Evolutionary conservation across 2,888 invertebrate genomes (phyloP).

Genomic region (Melanophora roralis): DNA sequence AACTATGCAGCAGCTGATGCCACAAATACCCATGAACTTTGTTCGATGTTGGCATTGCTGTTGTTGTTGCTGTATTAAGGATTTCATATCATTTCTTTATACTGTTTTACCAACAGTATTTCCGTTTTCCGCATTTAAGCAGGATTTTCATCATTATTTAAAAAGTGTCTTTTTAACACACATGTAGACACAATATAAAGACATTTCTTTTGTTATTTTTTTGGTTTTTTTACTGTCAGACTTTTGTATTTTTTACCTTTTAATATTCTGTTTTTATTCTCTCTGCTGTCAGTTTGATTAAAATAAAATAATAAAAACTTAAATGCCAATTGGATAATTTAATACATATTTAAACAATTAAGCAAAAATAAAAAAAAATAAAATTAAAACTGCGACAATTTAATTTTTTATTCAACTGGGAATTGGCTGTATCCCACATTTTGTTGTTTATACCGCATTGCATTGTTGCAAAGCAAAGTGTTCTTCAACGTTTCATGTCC

Average conservation of each 20-base stretch:
- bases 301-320: neutral
- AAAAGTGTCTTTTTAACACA: neutral
- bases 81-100: neutral
- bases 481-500: conserved; percentile 48
- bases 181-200: neutral
- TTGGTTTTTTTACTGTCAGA: conserved; percentile 35
- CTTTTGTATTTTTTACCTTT: neutral
- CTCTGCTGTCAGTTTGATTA: neutral
- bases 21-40: conserved; percentile 46
- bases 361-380: conserved; percentile 17
- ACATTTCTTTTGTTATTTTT: conserved; percentile 9
- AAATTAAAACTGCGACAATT: conserved; percentile 25
- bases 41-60: conserved; percentile 28
- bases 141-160: conserved; percentile 44
- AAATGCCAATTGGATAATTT: conserved; percentile 30
- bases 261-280: neutral
- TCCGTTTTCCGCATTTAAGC: conserved; percentile 54
- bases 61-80: conserved; percentile 5
- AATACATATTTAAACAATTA: conserved; percentile 40
- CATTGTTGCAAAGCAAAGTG: conserved; percentile 6
- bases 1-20: neutral
- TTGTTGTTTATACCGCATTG: conserved; percentile 15
- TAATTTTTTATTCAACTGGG: conserved; percentile 9
- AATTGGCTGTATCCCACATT: conserved; percentile 39
- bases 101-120: conserved; percentile 31